Percentiles rank a stretch among this genome's conserved stretches.
These are phyloP conservation scores for Myripristis jacobus DNA, from an alignment of 2,797 vertebrate species.

Conservation along the genomic window DNA sequence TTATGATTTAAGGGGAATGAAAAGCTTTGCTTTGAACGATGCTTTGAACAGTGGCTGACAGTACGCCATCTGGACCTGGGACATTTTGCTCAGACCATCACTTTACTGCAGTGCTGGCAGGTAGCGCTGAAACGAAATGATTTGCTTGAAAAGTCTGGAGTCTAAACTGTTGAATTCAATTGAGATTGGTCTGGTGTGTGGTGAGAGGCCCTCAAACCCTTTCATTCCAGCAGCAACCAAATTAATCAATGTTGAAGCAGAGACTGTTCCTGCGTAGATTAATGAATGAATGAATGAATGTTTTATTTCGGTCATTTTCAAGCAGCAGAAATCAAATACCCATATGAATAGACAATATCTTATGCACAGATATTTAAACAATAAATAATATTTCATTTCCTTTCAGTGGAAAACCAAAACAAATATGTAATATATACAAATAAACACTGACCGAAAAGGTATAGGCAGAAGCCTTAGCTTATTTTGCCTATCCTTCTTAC, in stretches of 20 bases:
- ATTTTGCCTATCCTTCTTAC: too few species aligned
- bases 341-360: too few species aligned
- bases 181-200: slow-evolving; percentile 34
- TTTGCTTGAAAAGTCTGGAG: slow-evolving; percentile 40
- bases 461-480: too few species aligned
- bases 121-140: slow-evolving; percentile 27
- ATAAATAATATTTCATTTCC: too few species aligned
- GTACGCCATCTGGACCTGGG: slow-evolving; percentile 50
- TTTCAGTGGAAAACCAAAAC: too few species aligned
- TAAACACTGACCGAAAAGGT: too few species aligned
- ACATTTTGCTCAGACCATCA: slow-evolving; percentile 46
- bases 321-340: too few species aligned
- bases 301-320: too few species aligned
- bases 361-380: too few species aligned
- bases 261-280: not conserved
- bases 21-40: too few species aligned
- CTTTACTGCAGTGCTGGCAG: slow-evolving; percentile 30
- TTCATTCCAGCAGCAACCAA: not conserved
- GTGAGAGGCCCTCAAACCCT: slow-evolving; percentile 31
- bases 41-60: slow-evolving; percentile 52
- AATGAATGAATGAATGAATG: too few species aligned
- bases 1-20: slow-evolving; percentile 38
- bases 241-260: slow-evolving; percentile 2
- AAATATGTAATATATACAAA: too few species aligned
- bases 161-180: slow-evolving; percentile 17